Evolutionary conservation across 2,888 invertebrate genomes (phyloP).

Genomic region (Gastrophysa polygoni): DNA sequence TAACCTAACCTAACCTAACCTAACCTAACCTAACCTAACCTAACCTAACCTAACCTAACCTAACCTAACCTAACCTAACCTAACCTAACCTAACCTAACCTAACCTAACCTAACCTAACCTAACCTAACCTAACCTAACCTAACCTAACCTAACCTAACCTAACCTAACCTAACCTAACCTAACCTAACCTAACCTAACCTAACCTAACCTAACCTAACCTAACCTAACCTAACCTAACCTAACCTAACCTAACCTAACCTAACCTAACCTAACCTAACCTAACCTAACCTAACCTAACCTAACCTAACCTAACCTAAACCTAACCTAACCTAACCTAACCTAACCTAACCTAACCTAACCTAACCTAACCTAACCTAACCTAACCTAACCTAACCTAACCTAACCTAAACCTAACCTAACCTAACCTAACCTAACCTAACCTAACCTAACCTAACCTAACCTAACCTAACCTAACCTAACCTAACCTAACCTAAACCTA

Average conservation of each 20-base stretch:
- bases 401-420: slow-evolving; percentile 26
- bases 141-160: not conserved
- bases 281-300: slow-evolving; percentile 24
- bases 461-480: not conserved
- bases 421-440: slow-evolving; percentile 6
- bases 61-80: slow-evolving; percentile 12
- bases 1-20: no score
- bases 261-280: slow-evolving; percentile 33
- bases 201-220: slow-evolving; percentile 25
- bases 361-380: slow-evolving; percentile 29
- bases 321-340: slow-evolving; percentile 12
- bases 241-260: slow-evolving; percentile 30
- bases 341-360: slow-evolving; percentile 31
- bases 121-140: slow-evolving; percentile 25
- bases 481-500: not conserved
- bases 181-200: slow-evolving; percentile 28
- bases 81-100: slow-evolving; percentile 9
- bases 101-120: slow-evolving; percentile 24
- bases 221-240: slow-evolving; percentile 23
- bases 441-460: slow-evolving; percentile 13
- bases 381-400: slow-evolving; percentile 27
- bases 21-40: slow-evolving; percentile 5
- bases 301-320: slow-evolving; percentile 29
- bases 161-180: slow-evolving; percentile 25
- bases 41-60: slow-evolving; percentile 13